Conservation (phyloP, 2,888 invertebrate genomes). For the Achlya flavicornis region DNA sequence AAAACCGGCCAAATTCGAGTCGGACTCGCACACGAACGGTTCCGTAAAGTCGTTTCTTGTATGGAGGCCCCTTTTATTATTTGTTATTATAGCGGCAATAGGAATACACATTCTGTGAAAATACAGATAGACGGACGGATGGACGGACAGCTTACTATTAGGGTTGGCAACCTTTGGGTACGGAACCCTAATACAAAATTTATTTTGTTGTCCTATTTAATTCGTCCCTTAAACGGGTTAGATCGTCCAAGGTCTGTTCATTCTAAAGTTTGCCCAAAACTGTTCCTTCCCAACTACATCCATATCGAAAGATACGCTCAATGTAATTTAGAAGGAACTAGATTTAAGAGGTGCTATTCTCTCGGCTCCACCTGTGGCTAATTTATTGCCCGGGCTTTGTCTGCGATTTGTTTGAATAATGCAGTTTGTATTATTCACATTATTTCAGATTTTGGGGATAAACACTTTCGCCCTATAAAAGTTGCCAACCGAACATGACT, state of each 20-base stretch:
- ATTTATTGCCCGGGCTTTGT: conserved; percentile 49
- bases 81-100: no score
- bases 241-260: background rate
- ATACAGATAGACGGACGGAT: no score
- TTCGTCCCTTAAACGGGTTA: no score
- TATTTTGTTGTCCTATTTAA: background rate
- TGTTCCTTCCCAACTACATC: conserved; percentile 22
- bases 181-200: no score
- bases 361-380: conserved; percentile 60
- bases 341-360: conserved; percentile 60
- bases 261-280: conserved; percentile 17
- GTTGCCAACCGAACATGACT: background rate
- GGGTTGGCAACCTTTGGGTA: no score
- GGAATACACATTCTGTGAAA: no score
- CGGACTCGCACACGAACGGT: no score
- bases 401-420: conserved; percentile 48
- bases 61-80: no score
- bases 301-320: conserved; percentile 35
- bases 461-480: background rate
- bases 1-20: no score
- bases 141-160: no score
- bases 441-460: conserved; percentile 23
- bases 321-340: conserved; percentile 50
- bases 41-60: no score
- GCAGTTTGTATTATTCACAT: conserved; percentile 27